Base-by-base conservation (phyloP, 2,888 invertebrate species). In the Aspidiotus destructor region DNA sequence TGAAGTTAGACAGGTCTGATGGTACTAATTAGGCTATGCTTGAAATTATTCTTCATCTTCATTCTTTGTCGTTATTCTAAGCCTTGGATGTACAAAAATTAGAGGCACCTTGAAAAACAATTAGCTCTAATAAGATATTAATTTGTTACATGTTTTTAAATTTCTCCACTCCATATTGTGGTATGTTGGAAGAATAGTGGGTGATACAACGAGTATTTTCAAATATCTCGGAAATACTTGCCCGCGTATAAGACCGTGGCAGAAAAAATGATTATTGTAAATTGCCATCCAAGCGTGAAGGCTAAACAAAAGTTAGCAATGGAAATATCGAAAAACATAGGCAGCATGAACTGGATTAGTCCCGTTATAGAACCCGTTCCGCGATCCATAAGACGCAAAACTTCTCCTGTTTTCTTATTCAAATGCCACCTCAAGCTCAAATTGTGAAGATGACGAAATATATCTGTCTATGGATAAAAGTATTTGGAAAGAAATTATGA, bases 351-450 rank as follows among this genome's bases (percentile, higher is more conserved):
- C 75, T 89, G 94, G 0, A 98, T 82, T 11, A 99, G 81, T 77
- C 89, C 93, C 79, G 95, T 95, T 73, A 98, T 93, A 68, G 95
- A 95, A 74, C 92, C 93, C 0, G 97, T 97, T 72, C 98, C 98
- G 71, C 98, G 83, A 79, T 99, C 98, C 91, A 99, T 96, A 0
- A 98, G 87, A 44, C 95, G 81, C 2, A 98, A 80, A 0, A 99
- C 95, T 80, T 99, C 97, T 2, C 98, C 98, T 0, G 98, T 98
- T 80, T 98, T 98, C 11, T 97, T 81, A 2, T 87, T 84, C 48
- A 98, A 80, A 78, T 99, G 98, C 98, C 98, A 99, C 40, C 91
- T 84, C 61, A 99, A 81, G 7, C 96, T 95, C 68, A 99, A 78
- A 69, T 86, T 83, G 77, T 97, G 97, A 15, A 97, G 82, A 78